Percentiles rank a stretch among this genome's conserved stretches.
These are phyloP conservation scores for Sciurus niger DNA, from an alignment of 2,113 vertebrate genomes.

Conservation along the genomic window DNA sequence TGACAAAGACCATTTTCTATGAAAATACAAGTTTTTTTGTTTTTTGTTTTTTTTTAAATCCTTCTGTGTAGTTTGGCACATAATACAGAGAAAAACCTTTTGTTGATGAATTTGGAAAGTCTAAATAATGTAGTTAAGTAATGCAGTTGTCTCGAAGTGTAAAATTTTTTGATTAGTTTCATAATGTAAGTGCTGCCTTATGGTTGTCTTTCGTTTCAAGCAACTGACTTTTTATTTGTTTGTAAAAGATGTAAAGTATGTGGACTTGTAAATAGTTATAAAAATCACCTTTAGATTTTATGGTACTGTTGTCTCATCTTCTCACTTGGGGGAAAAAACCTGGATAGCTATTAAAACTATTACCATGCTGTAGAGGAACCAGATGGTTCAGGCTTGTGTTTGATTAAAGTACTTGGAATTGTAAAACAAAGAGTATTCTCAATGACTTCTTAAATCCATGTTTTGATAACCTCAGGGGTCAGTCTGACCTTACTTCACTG, in stretches of 20 bases:
- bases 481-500: slow-evolving; percentile 65
- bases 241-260: slow-evolving; percentile 40
- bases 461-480: slow-evolving; percentile 80
- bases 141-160: slow-evolving; percentile 51
- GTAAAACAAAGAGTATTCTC: slow-evolving; percentile 63
- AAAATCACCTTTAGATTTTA: slow-evolving; percentile 67
- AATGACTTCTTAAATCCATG: slow-evolving; percentile 61
- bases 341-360: slow-evolving; percentile 34
- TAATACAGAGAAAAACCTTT: slow-evolving; percentile 47
- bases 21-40: slow-evolving; percentile 42
- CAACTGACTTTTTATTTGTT: slow-evolving; percentile 45
- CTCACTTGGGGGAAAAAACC: not conserved
- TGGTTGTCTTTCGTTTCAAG: slow-evolving; percentile 45
- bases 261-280: slow-evolving; percentile 39
- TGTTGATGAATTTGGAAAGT: slow-evolving; percentile 65
- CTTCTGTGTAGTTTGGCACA: slow-evolving; percentile 71
- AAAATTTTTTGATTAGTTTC: slow-evolving; percentile 53
- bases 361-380: slow-evolving; percentile 31
- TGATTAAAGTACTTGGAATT: slow-evolving; percentile 67
- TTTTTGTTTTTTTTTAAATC: not conserved
- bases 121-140: slow-evolving; percentile 62
- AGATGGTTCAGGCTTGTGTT: slow-evolving; percentile 59
- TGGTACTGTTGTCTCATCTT: slow-evolving; percentile 48
- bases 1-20: slow-evolving; percentile 54
- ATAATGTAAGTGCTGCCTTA: not conserved